Evolutionary conservation across 2,797 vertebrate genomes (phyloP).

Genomic region (Acrossocheilus fasciatus): DNA sequence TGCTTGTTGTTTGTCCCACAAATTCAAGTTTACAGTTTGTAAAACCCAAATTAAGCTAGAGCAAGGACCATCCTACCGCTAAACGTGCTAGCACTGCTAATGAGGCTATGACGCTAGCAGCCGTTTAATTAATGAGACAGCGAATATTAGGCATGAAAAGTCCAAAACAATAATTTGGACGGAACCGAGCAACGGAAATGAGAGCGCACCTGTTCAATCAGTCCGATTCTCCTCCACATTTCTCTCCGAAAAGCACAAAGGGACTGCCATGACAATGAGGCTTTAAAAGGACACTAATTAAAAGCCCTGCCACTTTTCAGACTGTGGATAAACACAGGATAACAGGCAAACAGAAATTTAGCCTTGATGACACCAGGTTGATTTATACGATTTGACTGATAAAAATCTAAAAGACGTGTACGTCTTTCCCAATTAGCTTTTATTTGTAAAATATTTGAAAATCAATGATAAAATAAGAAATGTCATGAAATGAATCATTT

Average conservation of each 20-base stretch:
- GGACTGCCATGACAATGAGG: conserved; percentile 34
- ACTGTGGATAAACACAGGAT: conserved; percentile 27
- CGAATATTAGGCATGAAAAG: conserved; percentile 19
- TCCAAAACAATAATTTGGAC: conserved; percentile 27
- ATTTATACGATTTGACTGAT: conserved; percentile 13
- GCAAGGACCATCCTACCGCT: neutral
- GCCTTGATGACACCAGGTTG: neutral
- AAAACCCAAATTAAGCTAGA: conserved; percentile 4
- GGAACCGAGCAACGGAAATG: conserved; percentile 3
- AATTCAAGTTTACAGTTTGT: neutral
- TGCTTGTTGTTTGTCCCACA: neutral
- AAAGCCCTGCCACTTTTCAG: conserved; percentile 52
- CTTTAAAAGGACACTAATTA: conserved; percentile 39
- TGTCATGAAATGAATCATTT: neutral
- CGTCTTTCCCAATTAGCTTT: neutral
- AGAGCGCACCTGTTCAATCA: conserved; percentile 52
- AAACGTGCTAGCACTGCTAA: neutral
- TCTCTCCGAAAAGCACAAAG: conserved; percentile 52
- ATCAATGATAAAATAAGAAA: neutral
- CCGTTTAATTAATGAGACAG: conserved; percentile 33
- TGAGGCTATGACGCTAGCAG: neutral
- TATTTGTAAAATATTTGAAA: conserved; percentile 9
- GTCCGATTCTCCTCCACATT: conserved; percentile 40
- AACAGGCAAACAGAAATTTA: conserved; percentile 24
- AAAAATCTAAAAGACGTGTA: neutral